Evolutionary conservation across 2,797 vertebrate species (phyloP).

Genomic region (Sternarchorhynchus goeldii): DNA sequence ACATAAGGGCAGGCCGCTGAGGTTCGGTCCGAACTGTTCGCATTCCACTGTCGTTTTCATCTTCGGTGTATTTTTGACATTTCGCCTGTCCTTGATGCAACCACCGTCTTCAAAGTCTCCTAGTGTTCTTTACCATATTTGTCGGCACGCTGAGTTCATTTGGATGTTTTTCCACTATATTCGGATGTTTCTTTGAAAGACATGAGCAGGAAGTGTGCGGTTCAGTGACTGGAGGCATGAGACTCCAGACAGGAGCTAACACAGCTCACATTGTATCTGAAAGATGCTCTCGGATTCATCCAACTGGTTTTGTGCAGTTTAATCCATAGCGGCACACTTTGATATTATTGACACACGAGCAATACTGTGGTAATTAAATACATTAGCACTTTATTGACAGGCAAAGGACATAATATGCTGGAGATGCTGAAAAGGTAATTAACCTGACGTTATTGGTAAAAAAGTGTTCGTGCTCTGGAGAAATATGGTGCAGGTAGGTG

Average conservation of each 20-base stretch:
- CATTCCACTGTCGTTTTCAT: conserved; percentile 32
- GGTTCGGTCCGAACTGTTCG: background rate
- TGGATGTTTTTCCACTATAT: background rate
- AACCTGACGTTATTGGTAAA: conserved; percentile 57
- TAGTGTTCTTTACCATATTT: conserved; percentile 18
- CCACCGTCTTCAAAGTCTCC: conserved; percentile 16
- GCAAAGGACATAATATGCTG: conserved; percentile 47
- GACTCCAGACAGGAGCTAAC: conserved; percentile 37
- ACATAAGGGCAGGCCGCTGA: conserved; percentile 18
- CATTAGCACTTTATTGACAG: conserved; percentile 61
- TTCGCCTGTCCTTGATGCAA: conserved; percentile 53
- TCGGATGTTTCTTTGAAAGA: conserved; percentile 30
- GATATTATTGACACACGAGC: conserved; percentile 49
- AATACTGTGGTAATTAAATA: conserved; percentile 58
- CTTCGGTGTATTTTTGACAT: conserved; percentile 49
- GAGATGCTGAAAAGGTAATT: conserved; percentile 57
- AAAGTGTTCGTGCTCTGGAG: conserved; percentile 32
- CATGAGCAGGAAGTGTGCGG: conserved; percentile 6
- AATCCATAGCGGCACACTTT: conserved; percentile 34
- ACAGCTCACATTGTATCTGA: conserved; percentile 26
- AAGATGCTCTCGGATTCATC: conserved; percentile 53
- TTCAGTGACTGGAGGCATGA: conserved; percentile 7
- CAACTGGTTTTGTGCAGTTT: conserved; percentile 32
- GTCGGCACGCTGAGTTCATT: too few relatives aligned
- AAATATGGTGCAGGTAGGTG: conserved; percentile 23